Evolutionary conservation across 2,888 invertebrate genomes (phyloP), one percentile per base, ranked within the genome.

Genomic region (Abrostola triplasia): DNA sequence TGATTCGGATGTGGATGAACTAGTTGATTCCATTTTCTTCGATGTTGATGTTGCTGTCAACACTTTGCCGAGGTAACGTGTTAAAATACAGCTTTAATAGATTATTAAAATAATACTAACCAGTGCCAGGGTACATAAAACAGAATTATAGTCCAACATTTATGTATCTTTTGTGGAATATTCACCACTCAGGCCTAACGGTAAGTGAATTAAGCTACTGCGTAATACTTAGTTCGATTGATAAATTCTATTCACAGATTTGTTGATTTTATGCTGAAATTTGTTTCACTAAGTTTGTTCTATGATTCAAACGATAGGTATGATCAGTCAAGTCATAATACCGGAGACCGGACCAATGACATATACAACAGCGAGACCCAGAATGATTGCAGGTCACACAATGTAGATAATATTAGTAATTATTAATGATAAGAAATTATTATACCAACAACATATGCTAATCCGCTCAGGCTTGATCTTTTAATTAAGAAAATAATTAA

Each of bases 31-130:
- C 24, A 92, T 94, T 79, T 94, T 93, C 82, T 93, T 93, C 84
- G 94, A 94, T 84, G 94, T 95, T 75, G 94, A 93, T 86, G 93
- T 93, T 77, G 90, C 91, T 80, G 91, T 92, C 76, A 91, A 92
- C 83, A 88, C 88, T 40, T 91, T 90, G 74, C 85, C 91, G 80
- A 93, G 94, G 92, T 94, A 92, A 88, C 77, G 82, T 56, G 35
- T 38, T 49, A 13, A 64, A 76, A 40, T 64, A 48, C 53, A 49
- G 35, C 47, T 9, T 70, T 55, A 50, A 13, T 5, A 38, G 24
- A 49, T 49, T 41, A 51, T 41, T 36, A 11, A 44, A 10, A 60
- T 37, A 50, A 40, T 47, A n/a, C 41, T 24, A 24, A 24, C 24
- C 4, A 24, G 24, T 4, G 24, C 24, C 4, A 24, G 24, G 24